phyloP scores from a whole-genome alignment of 2,113 vertebrate species.

The Mus spicilegus region DNA sequence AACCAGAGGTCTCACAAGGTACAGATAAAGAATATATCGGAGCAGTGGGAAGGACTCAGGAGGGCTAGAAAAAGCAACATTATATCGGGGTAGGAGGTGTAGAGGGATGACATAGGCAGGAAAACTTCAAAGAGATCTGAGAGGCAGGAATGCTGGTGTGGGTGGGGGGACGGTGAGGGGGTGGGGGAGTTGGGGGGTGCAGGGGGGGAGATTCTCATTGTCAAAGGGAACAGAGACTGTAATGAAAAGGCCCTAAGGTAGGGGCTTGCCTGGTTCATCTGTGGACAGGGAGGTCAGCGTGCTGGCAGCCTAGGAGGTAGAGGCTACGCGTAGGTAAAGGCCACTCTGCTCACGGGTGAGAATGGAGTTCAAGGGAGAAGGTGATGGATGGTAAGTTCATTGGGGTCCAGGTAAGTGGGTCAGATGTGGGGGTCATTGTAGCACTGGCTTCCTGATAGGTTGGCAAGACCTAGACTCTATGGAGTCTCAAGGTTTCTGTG shows the following conservation, averaged over 20 bases:
- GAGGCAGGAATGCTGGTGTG: background rate
- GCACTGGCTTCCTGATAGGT: background rate
- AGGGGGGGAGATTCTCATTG: background rate
- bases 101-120: background rate
- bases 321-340: background rate
- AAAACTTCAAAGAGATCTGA: background rate
- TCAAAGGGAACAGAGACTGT: background rate
- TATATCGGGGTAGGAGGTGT: background rate
- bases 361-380: background rate
- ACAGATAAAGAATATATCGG: background rate
- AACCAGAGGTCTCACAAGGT: background rate
- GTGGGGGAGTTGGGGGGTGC: no score
- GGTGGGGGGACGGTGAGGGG: no score
- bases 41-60: background rate
- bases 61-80: background rate
- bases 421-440: background rate
- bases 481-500: background rate
- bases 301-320: background rate
- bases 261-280: background rate
- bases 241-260: background rate
- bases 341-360: background rate
- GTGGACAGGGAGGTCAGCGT: background rate
- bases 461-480: background rate
- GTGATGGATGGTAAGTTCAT: accelerated
- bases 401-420: accelerated